These are phyloP conservation scores for Ctenopoma multispine DNA, from an alignment of 2,797 vertebrate genomes.

Conservation along the genomic window DNA sequence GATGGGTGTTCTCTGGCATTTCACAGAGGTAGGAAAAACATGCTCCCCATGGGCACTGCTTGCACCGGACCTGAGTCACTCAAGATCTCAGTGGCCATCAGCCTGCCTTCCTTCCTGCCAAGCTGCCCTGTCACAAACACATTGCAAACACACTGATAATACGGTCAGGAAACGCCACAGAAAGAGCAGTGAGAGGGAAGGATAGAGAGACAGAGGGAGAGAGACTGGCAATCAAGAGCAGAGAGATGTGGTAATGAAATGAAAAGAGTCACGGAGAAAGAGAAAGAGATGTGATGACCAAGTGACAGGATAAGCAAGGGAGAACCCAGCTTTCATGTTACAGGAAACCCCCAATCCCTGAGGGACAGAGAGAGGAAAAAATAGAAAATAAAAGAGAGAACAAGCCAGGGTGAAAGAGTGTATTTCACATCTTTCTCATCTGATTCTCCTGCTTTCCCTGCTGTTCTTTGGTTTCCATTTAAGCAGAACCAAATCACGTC, in stretches of 20 bases:
- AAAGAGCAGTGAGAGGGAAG: slow-evolving; percentile 11
- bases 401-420: slow-evolving; percentile 48
- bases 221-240: slow-evolving; percentile 10
- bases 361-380: slow-evolving; percentile 32
- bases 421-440: slow-evolving; percentile 56
- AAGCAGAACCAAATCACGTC: slow-evolving; percentile 53
- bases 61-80: slow-evolving; percentile 80
- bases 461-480: slow-evolving; percentile 48
- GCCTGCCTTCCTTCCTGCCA: slow-evolving; percentile 83
- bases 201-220: neutral
- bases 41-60: slow-evolving; percentile 78
- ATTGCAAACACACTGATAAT: slow-evolving; percentile 75
- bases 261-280: slow-evolving; percentile 31
- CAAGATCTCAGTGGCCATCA: slow-evolving; percentile 76
- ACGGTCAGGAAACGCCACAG: slow-evolving; percentile 63
- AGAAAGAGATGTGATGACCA: slow-evolving; percentile 55
- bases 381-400: slow-evolving; percentile 49
- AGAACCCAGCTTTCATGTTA: slow-evolving; percentile 72
- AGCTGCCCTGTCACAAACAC: slow-evolving; percentile 77
- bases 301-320: slow-evolving; percentile 62
- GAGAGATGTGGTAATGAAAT: slow-evolving; percentile 19
- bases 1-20: slow-evolving; percentile 71
- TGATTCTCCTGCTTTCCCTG: slow-evolving; percentile 34
- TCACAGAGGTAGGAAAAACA: slow-evolving; percentile 73
- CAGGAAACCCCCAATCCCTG: slow-evolving; percentile 75